Evolutionary conservation across 2,888 invertebrate genomes (phyloP), one percentile per base, ranked within the genome.

Genomic region (Rhorus exstirpatorius): DNA sequence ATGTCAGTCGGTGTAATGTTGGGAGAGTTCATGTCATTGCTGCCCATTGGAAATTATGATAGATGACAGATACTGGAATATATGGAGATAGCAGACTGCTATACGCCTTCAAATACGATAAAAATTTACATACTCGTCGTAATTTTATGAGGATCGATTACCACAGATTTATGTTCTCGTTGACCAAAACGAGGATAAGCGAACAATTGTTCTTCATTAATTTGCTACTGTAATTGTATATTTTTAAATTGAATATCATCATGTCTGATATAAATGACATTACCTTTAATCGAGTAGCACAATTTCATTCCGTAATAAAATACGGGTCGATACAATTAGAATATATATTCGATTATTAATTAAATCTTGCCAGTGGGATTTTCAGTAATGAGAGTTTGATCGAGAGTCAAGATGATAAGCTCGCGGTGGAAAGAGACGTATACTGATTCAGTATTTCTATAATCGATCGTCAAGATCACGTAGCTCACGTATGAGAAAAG

Each of bases 111-210:
- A 41, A 49, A 26, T 49, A 31, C 10, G 51, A 71, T 38, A 24
- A 14, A 58, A 60, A 79, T 83, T 83, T 72, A 71, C 83, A 79
- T 76, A 79, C 79, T n/a, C 53, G 79, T 79, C 67, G 71, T 49
- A 67, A 71, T 72, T 83, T 51, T 17, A 4, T 41, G 17, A 26
- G 44, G 17, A 65, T 61, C 51, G 38, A 71, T 79, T 46, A 31
- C 19, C 7, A 71, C 53, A 19, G 24, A 60, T 78, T 79, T 70
- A 82, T 60, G 49, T 26, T 46, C 58, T 75, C 70, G 79, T 51
- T 65, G 79, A 79, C 35, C 79, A 21, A 38, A 60, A n/a, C n/a
- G 21, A 58, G 49, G 70, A 63, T 67, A 26, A 46, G 19, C 6
- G 12, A 53, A 71, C 49, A 41, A 49, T 46, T 19, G 46, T 46